Conservation (phyloP, 2,113 vertebrate genomes). For the Electrona antarctica region DNA sequence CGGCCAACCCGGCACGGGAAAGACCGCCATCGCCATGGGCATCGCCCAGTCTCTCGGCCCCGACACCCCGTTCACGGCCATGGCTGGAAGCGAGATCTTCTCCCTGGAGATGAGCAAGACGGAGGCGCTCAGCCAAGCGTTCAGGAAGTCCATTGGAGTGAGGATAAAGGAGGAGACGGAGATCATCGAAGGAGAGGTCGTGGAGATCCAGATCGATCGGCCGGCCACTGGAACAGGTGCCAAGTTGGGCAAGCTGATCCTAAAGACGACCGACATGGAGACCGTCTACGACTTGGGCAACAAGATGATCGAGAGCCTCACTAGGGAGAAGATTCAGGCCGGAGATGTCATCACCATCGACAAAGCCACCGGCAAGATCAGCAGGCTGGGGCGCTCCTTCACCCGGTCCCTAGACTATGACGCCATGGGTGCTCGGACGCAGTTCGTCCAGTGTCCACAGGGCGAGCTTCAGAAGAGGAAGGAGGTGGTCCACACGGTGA, state of each 20-base stretch:
- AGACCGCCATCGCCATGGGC: constrained; percentile 95
- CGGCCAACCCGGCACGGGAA: constrained; percentile 91
- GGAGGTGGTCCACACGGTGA: constrained; percentile 93
- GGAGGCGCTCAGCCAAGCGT: constrained; percentile 90
- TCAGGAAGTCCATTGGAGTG: constrained; percentile 91
- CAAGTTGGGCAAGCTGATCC: constrained; percentile 93
- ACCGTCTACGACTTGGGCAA: constrained; percentile 94
- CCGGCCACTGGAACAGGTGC: constrained; percentile 93
- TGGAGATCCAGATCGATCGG: constrained; percentile 94
- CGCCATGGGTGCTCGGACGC: constrained; percentile 93
- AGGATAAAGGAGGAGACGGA: constrained; percentile 96
- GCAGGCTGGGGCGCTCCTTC: constrained; percentile 91
- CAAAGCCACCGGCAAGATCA: constrained; percentile 94
- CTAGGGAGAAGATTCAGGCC: constrained; percentile 92
- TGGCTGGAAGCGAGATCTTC: constrained; percentile 93
- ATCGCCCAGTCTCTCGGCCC: constrained; percentile 89
- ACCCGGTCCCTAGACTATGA: constrained; percentile 92
- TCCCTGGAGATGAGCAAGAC: constrained; percentile 97
- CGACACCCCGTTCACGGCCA: constrained; percentile 89
- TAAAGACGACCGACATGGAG: constrained; percentile 96
- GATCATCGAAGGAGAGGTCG: constrained; percentile 96
- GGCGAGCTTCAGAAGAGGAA: constrained; percentile 96
- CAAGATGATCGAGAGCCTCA: constrained; percentile 95
- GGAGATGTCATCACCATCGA: constrained; percentile 94
- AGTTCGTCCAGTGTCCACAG: constrained; percentile 94